Evolutionary conservation across 2,888 invertebrate genomes (phyloP).

Genomic region (Deilephila elpenor): DNA sequence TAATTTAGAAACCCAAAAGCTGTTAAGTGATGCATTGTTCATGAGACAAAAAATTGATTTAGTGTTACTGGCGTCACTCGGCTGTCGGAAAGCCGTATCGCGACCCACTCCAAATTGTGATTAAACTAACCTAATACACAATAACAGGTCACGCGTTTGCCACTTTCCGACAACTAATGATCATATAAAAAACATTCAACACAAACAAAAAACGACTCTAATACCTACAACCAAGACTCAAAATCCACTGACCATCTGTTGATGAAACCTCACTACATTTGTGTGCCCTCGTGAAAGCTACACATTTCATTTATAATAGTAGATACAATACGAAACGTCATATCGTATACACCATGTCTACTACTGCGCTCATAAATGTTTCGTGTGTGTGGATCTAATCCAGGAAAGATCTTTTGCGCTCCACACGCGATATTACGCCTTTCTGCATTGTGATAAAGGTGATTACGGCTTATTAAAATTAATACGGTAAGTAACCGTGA

Average conservation of each 20-base stretch:
- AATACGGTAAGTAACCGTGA: slow-evolving; percentile 73
- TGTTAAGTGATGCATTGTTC: slow-evolving; percentile 22
- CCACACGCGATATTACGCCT: slow-evolving; percentile 39
- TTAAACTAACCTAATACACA: slow-evolving; percentile 84
- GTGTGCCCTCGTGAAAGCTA: slow-evolving; percentile 83
- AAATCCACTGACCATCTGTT: slow-evolving; percentile 37
- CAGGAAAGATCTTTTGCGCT: slow-evolving; percentile 29
- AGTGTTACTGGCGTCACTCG: slow-evolving; percentile 62
- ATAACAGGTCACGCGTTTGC: slow-evolving; percentile 83
- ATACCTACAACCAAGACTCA: not conserved
- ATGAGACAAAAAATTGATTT: slow-evolving; percentile 61
- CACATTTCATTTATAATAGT: slow-evolving; percentile 83
- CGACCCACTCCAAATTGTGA: slow-evolving; percentile 83
- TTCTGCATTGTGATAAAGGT: slow-evolving; percentile 38
- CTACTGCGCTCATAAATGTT: slow-evolving; percentile 74
- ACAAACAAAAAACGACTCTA: slow-evolving; percentile 44
- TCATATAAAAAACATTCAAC: slow-evolving; percentile 22
- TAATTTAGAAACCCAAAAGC: slow-evolving; percentile 15
- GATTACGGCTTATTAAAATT: slow-evolving; percentile 46
- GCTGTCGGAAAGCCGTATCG: slow-evolving; percentile 79
- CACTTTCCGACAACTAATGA: slow-evolving; percentile 59
- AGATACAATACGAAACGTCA: slow-evolving; percentile 80
- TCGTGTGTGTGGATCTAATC: slow-evolving; percentile 64
- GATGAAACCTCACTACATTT: slow-evolving; percentile 65
- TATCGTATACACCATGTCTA: slow-evolving; percentile 79